Evolutionary conservation across 2,797 vertebrate genomes (phyloP).

Genomic region (Chromis chromis): DNA sequence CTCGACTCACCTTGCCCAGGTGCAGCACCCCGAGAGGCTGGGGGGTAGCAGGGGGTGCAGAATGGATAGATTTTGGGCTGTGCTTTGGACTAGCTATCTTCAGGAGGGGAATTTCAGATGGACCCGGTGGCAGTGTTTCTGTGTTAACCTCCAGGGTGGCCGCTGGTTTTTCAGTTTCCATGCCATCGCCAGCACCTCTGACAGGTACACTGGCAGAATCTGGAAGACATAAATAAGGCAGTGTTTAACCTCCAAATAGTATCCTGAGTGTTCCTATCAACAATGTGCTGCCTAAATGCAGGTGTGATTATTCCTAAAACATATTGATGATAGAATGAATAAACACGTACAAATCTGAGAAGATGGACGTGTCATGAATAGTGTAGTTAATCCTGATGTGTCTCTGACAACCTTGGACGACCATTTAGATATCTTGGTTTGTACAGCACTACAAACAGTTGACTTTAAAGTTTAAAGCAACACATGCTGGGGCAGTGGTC

Average conservation of each 20-base stretch:
- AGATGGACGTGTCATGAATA: neutral
- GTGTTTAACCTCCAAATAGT: neutral
- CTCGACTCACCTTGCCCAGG: slow-evolving; percentile 89
- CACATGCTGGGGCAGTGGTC: too few relatives aligned
- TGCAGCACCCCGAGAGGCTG: slow-evolving; percentile 91
- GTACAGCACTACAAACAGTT: too few relatives aligned
- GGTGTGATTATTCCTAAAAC: neutral
- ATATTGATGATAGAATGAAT: neutral
- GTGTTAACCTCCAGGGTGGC: slow-evolving; percentile 79
- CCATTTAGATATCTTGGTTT: too few relatives aligned
- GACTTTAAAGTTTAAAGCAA: neutral
- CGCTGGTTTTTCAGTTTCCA: slow-evolving; percentile 91
- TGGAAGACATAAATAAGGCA: slow-evolving; percentile 5
- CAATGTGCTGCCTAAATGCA: neutral
- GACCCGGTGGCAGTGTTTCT: slow-evolving; percentile 52
- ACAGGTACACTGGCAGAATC: slow-evolving; percentile 82
- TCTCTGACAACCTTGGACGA: too few relatives aligned
- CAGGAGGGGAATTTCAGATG: slow-evolving; percentile 53
- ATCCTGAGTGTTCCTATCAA: neutral
- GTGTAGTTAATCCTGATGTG: too few relatives aligned
- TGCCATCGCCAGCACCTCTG: slow-evolving; percentile 95
- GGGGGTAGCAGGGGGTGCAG: slow-evolving; percentile 54
- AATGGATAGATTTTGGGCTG: slow-evolving; percentile 57
- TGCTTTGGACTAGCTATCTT: slow-evolving; percentile 75
- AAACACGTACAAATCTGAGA: too few relatives aligned